A percentile compares a stretch with the other conserved stretches of the same genome.
These are phyloP conservation scores for Avahi laniger DNA, from an alignment of 2,797 vertebrate genomes.

Conservation along the genomic window DNA sequence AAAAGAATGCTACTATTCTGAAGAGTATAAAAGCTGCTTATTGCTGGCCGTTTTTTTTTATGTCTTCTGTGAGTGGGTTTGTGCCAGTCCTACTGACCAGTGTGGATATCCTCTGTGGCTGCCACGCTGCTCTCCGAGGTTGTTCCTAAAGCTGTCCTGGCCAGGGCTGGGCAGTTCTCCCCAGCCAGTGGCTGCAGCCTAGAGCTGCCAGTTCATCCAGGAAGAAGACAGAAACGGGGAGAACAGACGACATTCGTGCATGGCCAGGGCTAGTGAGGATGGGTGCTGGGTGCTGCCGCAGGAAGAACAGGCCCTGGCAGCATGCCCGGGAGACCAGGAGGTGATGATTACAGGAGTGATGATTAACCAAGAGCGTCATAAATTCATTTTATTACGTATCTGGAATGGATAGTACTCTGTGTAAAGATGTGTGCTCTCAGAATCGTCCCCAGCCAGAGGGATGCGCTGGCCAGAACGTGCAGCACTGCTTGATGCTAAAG, in stretches of 20 bases:
- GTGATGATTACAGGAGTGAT: background rate
- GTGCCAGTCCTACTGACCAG: too few species aligned
- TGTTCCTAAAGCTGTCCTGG: background rate
- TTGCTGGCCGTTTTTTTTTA: too few species aligned
- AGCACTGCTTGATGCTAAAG: background rate
- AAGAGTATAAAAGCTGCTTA: background rate
- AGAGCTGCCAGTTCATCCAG: background rate
- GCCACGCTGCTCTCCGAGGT: too few species aligned
- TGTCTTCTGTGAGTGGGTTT: background rate
- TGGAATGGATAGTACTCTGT: background rate
- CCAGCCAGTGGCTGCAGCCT: background rate
- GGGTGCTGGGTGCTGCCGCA: background rate
- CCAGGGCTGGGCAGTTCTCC: background rate
- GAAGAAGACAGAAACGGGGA: background rate
- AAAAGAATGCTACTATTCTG: background rate
- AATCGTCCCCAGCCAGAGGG: background rate
- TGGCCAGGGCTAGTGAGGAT: too few species aligned
- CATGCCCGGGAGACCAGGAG: too few species aligned
- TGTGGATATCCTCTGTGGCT: fast-evolving
- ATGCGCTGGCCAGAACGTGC: fast-evolving
- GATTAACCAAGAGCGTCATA: fast-evolving
- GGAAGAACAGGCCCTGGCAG: too few species aligned
- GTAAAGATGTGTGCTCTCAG: background rate
- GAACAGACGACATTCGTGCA: background rate
- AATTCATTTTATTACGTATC: fast-evolving